Conservation (phyloP, 2,888 invertebrate genomes). For the Macaria notata region DNA sequence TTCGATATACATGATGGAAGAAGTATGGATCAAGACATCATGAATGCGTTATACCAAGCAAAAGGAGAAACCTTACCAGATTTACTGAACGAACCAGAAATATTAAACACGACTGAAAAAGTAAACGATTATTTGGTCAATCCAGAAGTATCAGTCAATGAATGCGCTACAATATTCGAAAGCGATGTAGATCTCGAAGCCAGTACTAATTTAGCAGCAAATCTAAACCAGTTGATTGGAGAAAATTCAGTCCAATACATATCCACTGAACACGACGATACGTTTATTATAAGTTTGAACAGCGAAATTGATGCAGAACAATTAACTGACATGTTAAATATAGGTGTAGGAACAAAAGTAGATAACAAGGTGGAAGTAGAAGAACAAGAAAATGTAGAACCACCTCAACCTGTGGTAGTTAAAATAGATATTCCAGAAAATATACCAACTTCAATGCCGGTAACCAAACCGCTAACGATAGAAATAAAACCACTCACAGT, state of each 20-base stretch:
- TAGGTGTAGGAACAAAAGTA: constrained; percentile 44
- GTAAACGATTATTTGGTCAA: constrained; percentile 37
- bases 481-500: constrained; percentile 10
- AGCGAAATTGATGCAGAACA: constrained; percentile 74
- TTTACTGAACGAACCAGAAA: constrained; percentile 53
- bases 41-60: constrained; percentile 61
- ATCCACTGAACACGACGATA: constrained; percentile 75
- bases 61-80: constrained; percentile 62
- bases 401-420: constrained; percentile 6
- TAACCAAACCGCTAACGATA: constrained; percentile 4
- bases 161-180: constrained; percentile 75
- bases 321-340: constrained; percentile 72
- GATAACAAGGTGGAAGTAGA: constrained; percentile 33
- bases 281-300: constrained; percentile 73
- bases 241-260: constrained; percentile 75
- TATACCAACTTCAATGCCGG: too few relatives aligned
- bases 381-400: constrained; percentile 4
- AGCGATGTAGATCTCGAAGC: constrained; percentile 75
- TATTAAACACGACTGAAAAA: constrained; percentile 39
- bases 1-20: constrained; percentile 60
- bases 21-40: constrained; percentile 50
- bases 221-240: constrained; percentile 73
- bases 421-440: constrained; percentile 9
- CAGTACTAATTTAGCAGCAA: constrained; percentile 70
- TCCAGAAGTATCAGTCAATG: constrained; percentile 58